Evolutionary conservation across 1,140 invertebrate species (phyloP).

Genomic region (Trichonephila inaurata): DNA sequence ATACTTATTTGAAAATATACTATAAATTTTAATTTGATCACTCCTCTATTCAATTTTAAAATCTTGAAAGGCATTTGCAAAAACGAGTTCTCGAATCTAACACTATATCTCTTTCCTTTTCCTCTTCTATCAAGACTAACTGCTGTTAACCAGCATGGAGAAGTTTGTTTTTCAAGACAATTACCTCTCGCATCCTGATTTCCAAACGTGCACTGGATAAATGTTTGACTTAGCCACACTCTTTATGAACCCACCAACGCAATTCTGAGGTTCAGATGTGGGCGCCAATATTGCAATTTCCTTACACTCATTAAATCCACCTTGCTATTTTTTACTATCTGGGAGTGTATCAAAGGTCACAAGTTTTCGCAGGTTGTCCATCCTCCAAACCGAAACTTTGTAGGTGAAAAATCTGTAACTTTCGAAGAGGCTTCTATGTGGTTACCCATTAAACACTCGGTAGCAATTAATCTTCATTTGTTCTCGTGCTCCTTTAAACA

Average conservation of each 20-base stretch:
- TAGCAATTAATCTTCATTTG: not conserved
- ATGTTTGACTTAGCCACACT: not conserved
- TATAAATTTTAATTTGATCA: too few species aligned
- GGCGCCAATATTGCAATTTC: not conserved
- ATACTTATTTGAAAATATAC: too few species aligned
- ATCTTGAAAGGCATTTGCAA: too few species aligned
- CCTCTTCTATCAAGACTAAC: too few species aligned
- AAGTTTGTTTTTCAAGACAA: too few species aligned
- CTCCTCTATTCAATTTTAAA: too few species aligned
- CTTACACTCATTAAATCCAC: conserved; percentile 1
- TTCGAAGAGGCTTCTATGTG: not conserved
- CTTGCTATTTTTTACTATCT: not conserved
- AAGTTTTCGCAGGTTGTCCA: not conserved
- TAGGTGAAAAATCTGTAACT: not conserved
- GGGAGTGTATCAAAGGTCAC: not conserved
- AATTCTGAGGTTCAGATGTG: not conserved
- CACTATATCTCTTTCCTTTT: too few species aligned
- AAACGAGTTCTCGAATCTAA: too few species aligned
- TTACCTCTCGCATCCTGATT: too few species aligned
- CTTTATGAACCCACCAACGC: not conserved
- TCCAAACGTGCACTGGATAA: not conserved
- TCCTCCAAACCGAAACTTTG: not conserved
- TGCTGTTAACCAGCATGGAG: too few species aligned
- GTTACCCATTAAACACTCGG: not conserved
- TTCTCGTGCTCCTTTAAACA: not conserved